Evolutionary conservation across 2,797 vertebrate species (phyloP).

Genomic region (Fratercula arctica): DNA sequence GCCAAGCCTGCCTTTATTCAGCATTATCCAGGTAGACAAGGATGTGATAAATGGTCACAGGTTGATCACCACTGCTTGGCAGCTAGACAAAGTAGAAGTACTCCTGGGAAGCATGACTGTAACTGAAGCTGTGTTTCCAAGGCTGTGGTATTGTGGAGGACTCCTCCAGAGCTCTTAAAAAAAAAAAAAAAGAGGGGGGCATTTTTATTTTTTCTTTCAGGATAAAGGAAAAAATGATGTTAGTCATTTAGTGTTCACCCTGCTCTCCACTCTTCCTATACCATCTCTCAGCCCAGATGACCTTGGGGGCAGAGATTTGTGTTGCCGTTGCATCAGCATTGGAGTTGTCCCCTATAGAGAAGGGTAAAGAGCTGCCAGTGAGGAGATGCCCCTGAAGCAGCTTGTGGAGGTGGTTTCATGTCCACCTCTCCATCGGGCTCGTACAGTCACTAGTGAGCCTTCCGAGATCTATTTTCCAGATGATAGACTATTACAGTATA

Average conservation of each 20-base stretch:
- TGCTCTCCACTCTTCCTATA: background rate
- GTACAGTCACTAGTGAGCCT: background rate
- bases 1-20: background rate
- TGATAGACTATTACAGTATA: background rate
- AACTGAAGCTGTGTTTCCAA: background rate
- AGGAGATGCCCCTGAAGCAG: background rate
- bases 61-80: background rate
- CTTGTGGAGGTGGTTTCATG: background rate
- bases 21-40: background rate
- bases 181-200: too few relatives aligned
- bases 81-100: background rate
- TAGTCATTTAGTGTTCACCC: background rate
- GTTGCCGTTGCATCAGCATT: background rate
- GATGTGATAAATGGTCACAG: background rate
- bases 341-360: background rate
- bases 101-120: background rate
- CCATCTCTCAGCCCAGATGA: background rate
- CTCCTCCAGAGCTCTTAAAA: background rate
- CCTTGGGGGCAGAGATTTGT: background rate
- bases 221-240: background rate
- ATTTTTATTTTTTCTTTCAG: background rate
- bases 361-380: background rate
- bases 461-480: background rate
- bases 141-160: background rate
- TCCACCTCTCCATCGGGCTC: background rate